Conservation (phyloP, 2,797 vertebrate genomes). For the Myoxocephalus aenaeus region DNA sequence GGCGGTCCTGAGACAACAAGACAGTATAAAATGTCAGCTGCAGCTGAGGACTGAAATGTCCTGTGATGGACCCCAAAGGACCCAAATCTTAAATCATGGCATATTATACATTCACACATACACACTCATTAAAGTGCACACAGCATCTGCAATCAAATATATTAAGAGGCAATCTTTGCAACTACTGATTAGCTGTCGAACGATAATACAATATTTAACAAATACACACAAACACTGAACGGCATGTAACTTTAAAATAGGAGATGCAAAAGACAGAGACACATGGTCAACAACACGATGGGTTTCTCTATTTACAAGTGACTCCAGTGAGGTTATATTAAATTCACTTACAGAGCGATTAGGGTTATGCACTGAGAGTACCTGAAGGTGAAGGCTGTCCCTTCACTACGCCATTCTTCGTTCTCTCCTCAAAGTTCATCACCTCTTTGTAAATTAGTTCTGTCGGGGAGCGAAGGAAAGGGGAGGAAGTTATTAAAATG, state of each 20-base stretch:
- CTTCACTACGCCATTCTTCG: slow-evolving; percentile 99
- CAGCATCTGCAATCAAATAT: background rate
- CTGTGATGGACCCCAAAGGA: slow-evolving; percentile 54
- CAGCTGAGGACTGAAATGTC: slow-evolving; percentile 33
- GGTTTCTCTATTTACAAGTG: slow-evolving; percentile 73
- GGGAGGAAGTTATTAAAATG: slow-evolving; percentile 3
- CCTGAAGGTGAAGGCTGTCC: slow-evolving; percentile 99
- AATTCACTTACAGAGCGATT: slow-evolving; percentile 90
- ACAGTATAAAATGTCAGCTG: slow-evolving; percentile 17
- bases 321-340: slow-evolving; percentile 83
- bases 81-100: slow-evolving; percentile 72
- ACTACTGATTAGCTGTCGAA: slow-evolving; percentile 20
- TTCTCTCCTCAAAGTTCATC: slow-evolving; percentile 99
- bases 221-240: slow-evolving; percentile 55
- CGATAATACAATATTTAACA: slow-evolving; percentile 17
- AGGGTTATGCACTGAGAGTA: slow-evolving; percentile 95
- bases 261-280: slow-evolving; percentile 75
- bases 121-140: slow-evolving; percentile 27
- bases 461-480: slow-evolving; percentile 70
- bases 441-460: slow-evolving; percentile 99
- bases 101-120: slow-evolving; percentile 56
- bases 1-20: background rate
- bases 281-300: slow-evolving; percentile 81
- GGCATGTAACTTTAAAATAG: slow-evolving; percentile 41
- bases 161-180: slow-evolving; percentile 20